Conservation (phyloP, 1,140 invertebrate species). For the Andricus grossulariae region DNA sequence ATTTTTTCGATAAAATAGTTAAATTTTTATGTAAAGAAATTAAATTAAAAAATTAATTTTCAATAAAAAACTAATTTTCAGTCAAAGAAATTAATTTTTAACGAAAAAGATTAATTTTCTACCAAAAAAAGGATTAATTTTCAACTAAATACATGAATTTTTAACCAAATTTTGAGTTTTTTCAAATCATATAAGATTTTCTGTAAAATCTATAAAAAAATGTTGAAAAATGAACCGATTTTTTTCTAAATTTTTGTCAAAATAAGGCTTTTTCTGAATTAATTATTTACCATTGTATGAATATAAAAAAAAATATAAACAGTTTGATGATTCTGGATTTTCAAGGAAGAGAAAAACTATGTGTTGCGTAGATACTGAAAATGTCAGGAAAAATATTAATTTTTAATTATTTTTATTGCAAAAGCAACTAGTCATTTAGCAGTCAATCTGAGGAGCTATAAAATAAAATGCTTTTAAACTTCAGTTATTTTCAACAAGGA, state of each 20-base stretch:
- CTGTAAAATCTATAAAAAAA: no score
- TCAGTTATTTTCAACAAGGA: not conserved
- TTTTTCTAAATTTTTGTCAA: not conserved
- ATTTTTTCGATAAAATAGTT: no score
- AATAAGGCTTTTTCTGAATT: no score
- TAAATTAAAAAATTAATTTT: no score
- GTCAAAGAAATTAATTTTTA: no score
- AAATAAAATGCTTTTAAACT: not conserved
- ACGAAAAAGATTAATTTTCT: no score
- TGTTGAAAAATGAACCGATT: not conserved
- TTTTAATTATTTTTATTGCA: constrained; percentile 1
- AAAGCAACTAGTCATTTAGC: not conserved
- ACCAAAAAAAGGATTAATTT: no score
- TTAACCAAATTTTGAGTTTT: no score
- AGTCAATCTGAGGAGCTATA: not conserved
- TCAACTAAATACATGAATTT: no score
- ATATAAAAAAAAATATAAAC: not conserved
- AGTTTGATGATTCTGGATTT: not conserved
- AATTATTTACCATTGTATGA: not conserved
- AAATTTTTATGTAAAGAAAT: no score
- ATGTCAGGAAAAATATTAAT: not conserved
- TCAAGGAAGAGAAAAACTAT: not conserved
- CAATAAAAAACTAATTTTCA: no score
- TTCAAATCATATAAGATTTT: no score
- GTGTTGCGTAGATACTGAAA: not conserved